Evolutionary conservation across 2,113 vertebrate species (phyloP).

Genomic region (Neopipo cinnamomea): DNA sequence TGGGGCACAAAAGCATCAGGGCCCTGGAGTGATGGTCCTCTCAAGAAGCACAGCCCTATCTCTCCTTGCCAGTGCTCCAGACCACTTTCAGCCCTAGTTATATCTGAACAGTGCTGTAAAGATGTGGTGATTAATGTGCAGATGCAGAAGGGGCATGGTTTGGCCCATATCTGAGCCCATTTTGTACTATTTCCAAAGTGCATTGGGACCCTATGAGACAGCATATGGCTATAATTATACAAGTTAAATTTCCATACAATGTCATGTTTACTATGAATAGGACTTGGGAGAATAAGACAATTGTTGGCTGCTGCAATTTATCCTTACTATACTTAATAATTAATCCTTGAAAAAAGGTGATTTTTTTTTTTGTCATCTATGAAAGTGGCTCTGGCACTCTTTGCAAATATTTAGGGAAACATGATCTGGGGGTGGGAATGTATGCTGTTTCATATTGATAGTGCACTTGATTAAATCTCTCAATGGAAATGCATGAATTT

Average conservation of each 20-base stretch:
- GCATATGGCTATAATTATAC: background rate
- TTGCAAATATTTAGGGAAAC: background rate
- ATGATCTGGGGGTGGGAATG: background rate
- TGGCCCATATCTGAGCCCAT: background rate
- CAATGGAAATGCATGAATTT: background rate
- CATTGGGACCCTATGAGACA: background rate
- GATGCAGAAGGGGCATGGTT: background rate
- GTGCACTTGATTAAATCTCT: background rate
- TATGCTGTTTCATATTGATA: background rate
- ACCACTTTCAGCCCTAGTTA: background rate
- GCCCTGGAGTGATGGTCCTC: too few species aligned
- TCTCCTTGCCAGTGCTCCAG: background rate
- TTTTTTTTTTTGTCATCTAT: background rate
- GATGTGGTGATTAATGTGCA: background rate
- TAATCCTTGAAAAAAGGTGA: background rate
- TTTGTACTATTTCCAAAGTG: background rate
- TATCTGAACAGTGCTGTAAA: background rate
- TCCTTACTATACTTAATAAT: background rate
- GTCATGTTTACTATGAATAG: background rate
- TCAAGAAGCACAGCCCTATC: background rate
- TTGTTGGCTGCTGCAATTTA: background rate
- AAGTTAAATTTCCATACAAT: background rate
- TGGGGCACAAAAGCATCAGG: background rate
- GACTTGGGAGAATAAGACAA: background rate
- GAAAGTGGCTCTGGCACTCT: background rate